Evolutionary conservation across 2,888 invertebrate genomes (phyloP).

Genomic region (Acheta domesticus): DNA sequence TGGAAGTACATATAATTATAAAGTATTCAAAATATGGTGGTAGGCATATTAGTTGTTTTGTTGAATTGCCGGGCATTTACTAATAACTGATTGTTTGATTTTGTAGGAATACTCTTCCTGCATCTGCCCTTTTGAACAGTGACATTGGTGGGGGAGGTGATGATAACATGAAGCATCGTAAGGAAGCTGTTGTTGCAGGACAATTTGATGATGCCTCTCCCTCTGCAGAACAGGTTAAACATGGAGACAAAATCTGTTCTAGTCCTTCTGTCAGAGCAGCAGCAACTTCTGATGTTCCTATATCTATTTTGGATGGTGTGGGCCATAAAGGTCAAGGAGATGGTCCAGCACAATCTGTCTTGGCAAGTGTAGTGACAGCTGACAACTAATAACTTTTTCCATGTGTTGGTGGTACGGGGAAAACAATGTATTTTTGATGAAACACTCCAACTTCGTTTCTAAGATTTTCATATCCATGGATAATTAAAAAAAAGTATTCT

Average conservation of each 20-base stretch:
- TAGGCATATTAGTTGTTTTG: too few species aligned
- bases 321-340: slow-evolving; percentile 49
- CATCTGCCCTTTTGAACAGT: slow-evolving; percentile 29
- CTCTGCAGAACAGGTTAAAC: neutral
- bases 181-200: slow-evolving; percentile 42
- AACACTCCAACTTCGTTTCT: neutral
- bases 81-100: neutral
- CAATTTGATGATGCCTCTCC: slow-evolving; percentile 44
- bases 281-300: neutral
- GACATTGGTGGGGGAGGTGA: slow-evolving; percentile 25
- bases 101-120: slow-evolving; percentile 41
- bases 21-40: too few species aligned
- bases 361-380: slow-evolving; percentile 40
- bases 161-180: slow-evolving; percentile 39
- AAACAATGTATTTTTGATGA: slow-evolving; percentile 21
- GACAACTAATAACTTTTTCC: slow-evolving; percentile 30
- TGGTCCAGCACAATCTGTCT: slow-evolving; percentile 40
- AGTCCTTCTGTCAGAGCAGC: neutral
- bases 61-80: too few species aligned
- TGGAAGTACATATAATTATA: too few species aligned
- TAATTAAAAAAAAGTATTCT: neutral
- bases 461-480: neutral
- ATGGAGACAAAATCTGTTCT: neutral
- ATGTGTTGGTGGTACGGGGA: neutral
- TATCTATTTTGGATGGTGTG: slow-evolving; percentile 23